Base-by-base conservation (phyloP, 1,140 invertebrate species). In the Vanessa tameamea region DNA sequence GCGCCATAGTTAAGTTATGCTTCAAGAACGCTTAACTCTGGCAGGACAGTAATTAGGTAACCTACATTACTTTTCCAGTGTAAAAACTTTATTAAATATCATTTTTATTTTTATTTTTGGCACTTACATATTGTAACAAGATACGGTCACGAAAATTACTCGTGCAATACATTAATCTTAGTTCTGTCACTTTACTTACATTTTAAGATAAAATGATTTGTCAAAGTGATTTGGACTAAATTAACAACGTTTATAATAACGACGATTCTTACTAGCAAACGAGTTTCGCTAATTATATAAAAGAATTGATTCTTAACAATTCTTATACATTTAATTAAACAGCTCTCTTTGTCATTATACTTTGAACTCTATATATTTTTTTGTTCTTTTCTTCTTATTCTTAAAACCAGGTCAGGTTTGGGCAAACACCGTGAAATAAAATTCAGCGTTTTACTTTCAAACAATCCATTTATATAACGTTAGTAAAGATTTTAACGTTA, bases 21-120 rank as follows among this genome's bases (percentile, higher is more conserved):
- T 70, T 70, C 14, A 47, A 63, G 57, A 31, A n/a, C 43, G 65
- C 37, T 48, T 48, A 47, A 26, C 57, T 61, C 57, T 59, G 43
- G 43, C 55, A 57, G 67, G 67, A 69, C 55, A 69, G 67, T 69
- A 61, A 61, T 69, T 69, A 55, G 67, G 55, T 69, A 69, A 69
- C 55, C 67, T 69, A 69, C 67, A 69, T 59, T 55, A 69, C 67
- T 20, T 68, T 55, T 14, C 12, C 64, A 47, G 43, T 26, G 37
- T 47, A 69, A 69, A 69, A 69, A 59, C 55, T 69, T 69, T 59
- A 26, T 57, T 59, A 69, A 48, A 69, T 57, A 57, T 61, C 53
- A 23, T 23, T 3, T 26, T 31, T n/a, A n/a, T 57, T 57, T 57
- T 59, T 12, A 15, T 31, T 59, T 61, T 37, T 61, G 16, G 57